These are phyloP conservation scores for Zhuqinia jingwanae DNA, from an alignment of 2,888 invertebrate genomes.

Conservation along the genomic window DNA sequence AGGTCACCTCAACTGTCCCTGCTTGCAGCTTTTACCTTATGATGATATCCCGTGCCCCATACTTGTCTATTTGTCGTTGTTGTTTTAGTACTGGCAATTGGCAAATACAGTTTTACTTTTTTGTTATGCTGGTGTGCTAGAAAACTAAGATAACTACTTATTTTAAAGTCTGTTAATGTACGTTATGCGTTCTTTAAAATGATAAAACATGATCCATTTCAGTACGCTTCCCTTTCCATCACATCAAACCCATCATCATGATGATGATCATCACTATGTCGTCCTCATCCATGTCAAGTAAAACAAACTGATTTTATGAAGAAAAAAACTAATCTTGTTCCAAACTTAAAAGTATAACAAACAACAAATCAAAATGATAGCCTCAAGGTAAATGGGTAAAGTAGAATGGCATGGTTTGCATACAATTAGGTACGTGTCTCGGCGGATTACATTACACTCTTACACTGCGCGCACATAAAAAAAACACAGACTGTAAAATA, in stretches of 20 bases:
- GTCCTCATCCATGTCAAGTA: conserved; percentile 1
- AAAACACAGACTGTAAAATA: not conserved
- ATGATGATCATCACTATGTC: not conserved
- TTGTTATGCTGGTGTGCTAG: not conserved
- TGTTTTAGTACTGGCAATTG: too few species aligned
- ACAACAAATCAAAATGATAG: conserved; percentile 38
- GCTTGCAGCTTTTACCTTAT: not conserved
- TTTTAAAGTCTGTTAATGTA: conserved; percentile 1
- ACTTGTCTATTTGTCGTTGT: not conserved
- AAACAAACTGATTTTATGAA: too few species aligned
- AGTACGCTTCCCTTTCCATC: not conserved
- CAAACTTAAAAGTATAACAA: not conserved
- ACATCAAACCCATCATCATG: conserved; percentile 2
- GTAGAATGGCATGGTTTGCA: conserved; percentile 7
- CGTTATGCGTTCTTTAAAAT: not conserved
- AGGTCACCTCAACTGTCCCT: conserved; percentile 67
- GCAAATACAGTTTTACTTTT: not conserved
- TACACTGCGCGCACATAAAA: too few species aligned
- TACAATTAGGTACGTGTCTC: conserved; percentile 4
- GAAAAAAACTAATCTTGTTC: not conserved
- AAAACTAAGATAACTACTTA: not conserved
- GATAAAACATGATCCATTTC: not conserved
- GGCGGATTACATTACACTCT: not conserved
- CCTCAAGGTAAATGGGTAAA: conserved; percentile 46
- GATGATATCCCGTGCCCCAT: not conserved